These are phyloP conservation scores for Hyalella azteca DNA, from an alignment of 2,888 invertebrate genomes.

Conservation along the genomic window DNA sequence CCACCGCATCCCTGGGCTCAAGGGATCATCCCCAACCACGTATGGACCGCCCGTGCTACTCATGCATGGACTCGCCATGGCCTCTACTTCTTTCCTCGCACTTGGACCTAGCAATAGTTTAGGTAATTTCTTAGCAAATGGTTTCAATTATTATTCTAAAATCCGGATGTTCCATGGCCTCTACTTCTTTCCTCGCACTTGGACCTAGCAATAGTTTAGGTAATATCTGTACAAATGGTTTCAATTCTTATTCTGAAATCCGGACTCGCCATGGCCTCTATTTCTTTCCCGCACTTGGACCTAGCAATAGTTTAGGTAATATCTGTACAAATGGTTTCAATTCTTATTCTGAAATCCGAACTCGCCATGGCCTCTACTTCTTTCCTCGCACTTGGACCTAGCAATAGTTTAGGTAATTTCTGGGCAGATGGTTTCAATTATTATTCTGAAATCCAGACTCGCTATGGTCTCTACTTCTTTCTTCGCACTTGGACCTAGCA, in stretches of 20 bases:
- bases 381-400: not conserved
- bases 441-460: conserved; percentile 80
- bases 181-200: conserved; percentile 64
- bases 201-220: not conserved
- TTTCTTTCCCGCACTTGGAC: too few relatives aligned
- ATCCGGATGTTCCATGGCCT: conserved; percentile 80
- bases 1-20: conserved; percentile 65
- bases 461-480: conserved; percentile 72
- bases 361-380: conserved; percentile 75
- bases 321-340: too few relatives aligned
- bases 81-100: conserved; percentile 67
- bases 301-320: too few relatives aligned
- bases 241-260: too few relatives aligned
- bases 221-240: too few relatives aligned
- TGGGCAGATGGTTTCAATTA: too few relatives aligned
- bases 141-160: conserved; percentile 73
- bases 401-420: not conserved
- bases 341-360: too few relatives aligned
- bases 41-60: conserved; percentile 65
- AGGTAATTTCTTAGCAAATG: not conserved
- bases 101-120: not conserved
- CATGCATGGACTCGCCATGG: conserved; percentile 81
- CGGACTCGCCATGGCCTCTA: too few relatives aligned
- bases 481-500: not conserved
- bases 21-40: not conserved